A percentile compares a stretch with the other conserved stretches of the same genome.
These are phyloP conservation scores for Eurystomus gularis DNA, from an alignment of 2,113 vertebrate species.

Conservation along the genomic window DNA sequence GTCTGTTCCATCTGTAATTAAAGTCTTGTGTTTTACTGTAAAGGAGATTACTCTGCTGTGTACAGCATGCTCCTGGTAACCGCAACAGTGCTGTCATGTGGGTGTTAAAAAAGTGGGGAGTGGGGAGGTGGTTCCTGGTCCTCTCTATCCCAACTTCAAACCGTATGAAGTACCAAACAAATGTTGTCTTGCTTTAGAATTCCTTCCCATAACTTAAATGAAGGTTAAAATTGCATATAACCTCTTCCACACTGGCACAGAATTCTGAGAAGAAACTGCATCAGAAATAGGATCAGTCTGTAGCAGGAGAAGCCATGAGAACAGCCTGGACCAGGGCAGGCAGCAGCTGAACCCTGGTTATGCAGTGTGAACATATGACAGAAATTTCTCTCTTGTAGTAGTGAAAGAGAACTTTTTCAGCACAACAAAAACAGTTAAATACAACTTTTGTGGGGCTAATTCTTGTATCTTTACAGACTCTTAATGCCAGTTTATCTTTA, in stretches of 20 bases:
- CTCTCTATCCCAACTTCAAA: not conserved
- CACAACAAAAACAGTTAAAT: not conserved
- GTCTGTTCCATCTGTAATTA: not conserved
- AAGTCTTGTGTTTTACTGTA: not conserved
- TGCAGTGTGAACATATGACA: fast-evolving
- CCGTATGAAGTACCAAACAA: not conserved
- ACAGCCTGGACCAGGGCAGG: not conserved
- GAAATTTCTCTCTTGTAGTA: not conserved
- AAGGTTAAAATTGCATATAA: not conserved
- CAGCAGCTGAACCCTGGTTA: not conserved
- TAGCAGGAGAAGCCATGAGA: not conserved
- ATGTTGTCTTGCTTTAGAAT: not conserved
- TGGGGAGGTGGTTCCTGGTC: not conserved
- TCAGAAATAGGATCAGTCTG: not conserved
- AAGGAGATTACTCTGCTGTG: not conserved
- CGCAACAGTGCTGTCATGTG: not conserved
- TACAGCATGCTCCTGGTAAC: not conserved
- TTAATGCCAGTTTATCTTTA: not conserved
- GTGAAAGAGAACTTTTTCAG: not conserved
- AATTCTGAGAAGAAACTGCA: not conserved
- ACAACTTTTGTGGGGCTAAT: not conserved
- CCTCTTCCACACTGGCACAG: not conserved
- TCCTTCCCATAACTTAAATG: not conserved
- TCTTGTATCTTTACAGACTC: not conserved
- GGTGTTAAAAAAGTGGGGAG: not conserved